Base-by-base conservation (phyloP, 2,797 vertebrate species). In the Lates japonicus region DNA sequence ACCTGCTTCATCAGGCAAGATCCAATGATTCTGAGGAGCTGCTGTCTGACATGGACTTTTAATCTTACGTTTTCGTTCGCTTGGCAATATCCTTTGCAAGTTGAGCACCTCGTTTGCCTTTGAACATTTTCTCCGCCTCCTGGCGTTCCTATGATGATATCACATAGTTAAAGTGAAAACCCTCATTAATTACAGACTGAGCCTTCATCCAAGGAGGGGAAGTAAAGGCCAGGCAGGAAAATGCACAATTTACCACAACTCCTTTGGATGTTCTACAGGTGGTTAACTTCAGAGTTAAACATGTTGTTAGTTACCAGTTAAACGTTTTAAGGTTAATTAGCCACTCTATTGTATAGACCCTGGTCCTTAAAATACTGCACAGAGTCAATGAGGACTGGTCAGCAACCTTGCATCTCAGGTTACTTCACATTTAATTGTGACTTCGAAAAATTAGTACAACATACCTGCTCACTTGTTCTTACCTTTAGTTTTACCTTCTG, bases 81-180 rank as follows among this genome's bases (percentile, higher is more conserved):
- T 96, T 98, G 96, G 96, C 97, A 97, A 99, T 98, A 96, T 99
- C 98, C 97, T 99, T 99, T 96, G 98, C 98, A 96, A 99, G 97
- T 87, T 99, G 98, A 95, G 98, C 97, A 95, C 98, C 98, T 91
- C 97, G 97, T 96, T 99, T 99, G 95, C 98, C 98, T 95, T 98
- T 99, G 97, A 99, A 99, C 98, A 99, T 98, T 97, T 97, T 98
- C 97, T 99, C 98, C 91, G 98, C 98, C 95, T 99, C 98, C 95
- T 99, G 97, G 89, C 98, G 97, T 96, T 99, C 98, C 98, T 99
- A 96, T 87, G 95, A 96, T 84, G 76, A 97, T 96, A 97, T 95
- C 95, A 97, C 91, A 97, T 76, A 95, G 93, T 97, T 97, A 96
- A 96, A 95, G 90, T 78, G 90, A 94, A 94, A 68, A 90, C 74